Base-by-base conservation (phyloP, 1,140 invertebrate genomes). In the Pseudomyrmex concolor region DNA sequence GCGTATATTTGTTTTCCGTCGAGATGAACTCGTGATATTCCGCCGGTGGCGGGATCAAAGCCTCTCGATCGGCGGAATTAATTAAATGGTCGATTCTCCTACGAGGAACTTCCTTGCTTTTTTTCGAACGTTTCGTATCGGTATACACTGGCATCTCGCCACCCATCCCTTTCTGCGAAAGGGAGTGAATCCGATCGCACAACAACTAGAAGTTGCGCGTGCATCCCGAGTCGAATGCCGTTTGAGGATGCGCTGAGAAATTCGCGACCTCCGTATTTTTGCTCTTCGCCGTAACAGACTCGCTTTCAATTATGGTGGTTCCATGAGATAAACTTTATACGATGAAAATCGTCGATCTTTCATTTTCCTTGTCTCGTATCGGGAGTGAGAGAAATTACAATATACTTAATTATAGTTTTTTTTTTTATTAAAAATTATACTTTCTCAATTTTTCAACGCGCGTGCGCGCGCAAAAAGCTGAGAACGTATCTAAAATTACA, bases 1-100 rank as follows among this genome's bases (percentile, higher is more conserved):
- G n/a, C n/a, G 87, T 86, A 86, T 81, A 89, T 90, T 90, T 89
- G 89, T 93, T 93, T 93, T 93, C 92, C 92, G 87, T 91, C 83
- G 87, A 89, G 86, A 84, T 91, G 91, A 91, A 86, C 90, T 85
- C 87, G 88, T 90, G 90, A 91, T 92, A 93, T 92, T 92, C 82
- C 72, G 64, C 50, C 54, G 59, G 50, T 67, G 72, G 63, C 66
- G 84, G 73, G 91, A 92, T 92, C 91, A 92, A 92, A 92, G 91
- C 91, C 89, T 63, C 87, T 82, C 84, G 82, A 87, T 87, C 86
- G 76, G 64, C 85, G 19, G 88, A 91, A 92, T 92, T 92, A 92
- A 92, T 92, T 92, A 90, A 92, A 92, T 89, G 84, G 70, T 71
- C 84, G 63, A 54, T 86, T 66, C 67, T 76, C 70, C 77, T 82